Percentiles rank a stretch among this genome's conserved stretches.
Evolutionary conservation across 2,113 vertebrate genomes (phyloP).

Genomic region (Calcarius ornatus): DNA sequence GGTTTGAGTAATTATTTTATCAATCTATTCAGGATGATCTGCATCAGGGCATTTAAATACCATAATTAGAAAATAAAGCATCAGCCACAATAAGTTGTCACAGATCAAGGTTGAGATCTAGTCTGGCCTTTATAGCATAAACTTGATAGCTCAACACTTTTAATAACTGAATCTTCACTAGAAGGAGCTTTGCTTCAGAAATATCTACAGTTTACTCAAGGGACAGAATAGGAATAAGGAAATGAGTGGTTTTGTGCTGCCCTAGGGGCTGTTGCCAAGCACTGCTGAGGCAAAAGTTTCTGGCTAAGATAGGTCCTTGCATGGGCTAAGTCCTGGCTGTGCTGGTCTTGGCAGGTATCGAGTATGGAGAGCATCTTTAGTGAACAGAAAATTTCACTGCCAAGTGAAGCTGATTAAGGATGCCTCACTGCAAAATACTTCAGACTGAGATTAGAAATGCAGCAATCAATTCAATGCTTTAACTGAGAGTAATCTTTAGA

Average conservation of each 20-base stretch:
- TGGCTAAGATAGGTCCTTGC: background rate
- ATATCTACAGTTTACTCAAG: background rate
- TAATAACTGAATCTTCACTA: background rate
- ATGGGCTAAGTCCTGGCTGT: fast-evolving
- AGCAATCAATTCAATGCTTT: background rate
- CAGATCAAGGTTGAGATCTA: background rate
- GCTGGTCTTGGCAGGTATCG: fast-evolving
- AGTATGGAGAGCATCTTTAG: background rate
- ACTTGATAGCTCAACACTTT: background rate
- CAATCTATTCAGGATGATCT: background rate
- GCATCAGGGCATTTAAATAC: background rate
- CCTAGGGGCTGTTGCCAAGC: background rate
- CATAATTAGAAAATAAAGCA: background rate
- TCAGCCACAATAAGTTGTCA: background rate
- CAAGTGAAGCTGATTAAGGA: background rate
- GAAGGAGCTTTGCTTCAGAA: background rate
- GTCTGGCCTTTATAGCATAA: background rate
- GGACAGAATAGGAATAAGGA: background rate
- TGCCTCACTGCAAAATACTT: background rate
- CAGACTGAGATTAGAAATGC: background rate
- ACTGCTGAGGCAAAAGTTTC: background rate
- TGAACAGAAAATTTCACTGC: background rate
- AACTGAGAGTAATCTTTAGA: background rate
- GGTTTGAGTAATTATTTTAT: background rate
- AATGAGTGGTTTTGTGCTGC: background rate